Percentiles rank a stretch among this genome's conserved stretches.
These are phyloP conservation scores for Calypte anna DNA, from an alignment of 2,113 vertebrate genomes.

Conservation along the genomic window DNA sequence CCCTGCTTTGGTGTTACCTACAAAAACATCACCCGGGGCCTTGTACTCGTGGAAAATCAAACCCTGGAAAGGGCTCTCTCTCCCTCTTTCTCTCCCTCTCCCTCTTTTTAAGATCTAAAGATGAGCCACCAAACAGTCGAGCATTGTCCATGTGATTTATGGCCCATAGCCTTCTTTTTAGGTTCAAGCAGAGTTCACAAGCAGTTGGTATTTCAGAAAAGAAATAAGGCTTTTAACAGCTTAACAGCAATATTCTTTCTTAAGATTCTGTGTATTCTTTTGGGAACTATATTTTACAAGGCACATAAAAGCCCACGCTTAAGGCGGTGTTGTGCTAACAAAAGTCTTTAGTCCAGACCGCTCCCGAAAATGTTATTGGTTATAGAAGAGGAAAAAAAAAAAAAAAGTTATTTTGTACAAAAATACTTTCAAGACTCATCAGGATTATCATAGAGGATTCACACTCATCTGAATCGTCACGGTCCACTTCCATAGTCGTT, in stretches of 20 bases:
- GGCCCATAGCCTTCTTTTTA: constrained; percentile 82
- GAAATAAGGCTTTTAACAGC: constrained; percentile 77
- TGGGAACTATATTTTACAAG: constrained; percentile 51
- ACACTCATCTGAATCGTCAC: not conserved
- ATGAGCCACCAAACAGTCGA: constrained; percentile 86
- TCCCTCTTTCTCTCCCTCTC: constrained; percentile 17
- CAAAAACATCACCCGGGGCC: constrained; percentile 50
- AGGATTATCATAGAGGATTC: not conserved
- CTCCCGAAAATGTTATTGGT: constrained; percentile 2
- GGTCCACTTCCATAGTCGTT: not conserved
- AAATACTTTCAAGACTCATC: constrained; percentile 24
- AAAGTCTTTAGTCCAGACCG: constrained; percentile 1
- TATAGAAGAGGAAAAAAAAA: constrained; percentile 1
- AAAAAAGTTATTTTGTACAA: not conserved
- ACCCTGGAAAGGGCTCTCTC: constrained; percentile 64
- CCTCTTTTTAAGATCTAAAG: constrained; percentile 77
- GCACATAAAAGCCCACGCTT: constrained; percentile 33
- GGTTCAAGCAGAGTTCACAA: constrained; percentile 90
- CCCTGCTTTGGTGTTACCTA: constrained; percentile 53
- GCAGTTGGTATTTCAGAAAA: constrained; percentile 83
- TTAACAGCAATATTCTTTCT: constrained; percentile 72
- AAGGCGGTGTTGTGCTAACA: constrained; percentile 38
- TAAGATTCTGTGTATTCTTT: constrained; percentile 66
- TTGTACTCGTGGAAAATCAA: constrained; percentile 63
- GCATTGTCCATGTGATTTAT: constrained; percentile 91